These are phyloP conservation scores for Sinonovacula constricta DNA, from an alignment of 1,140 invertebrate genomes.

Conservation along the genomic window DNA sequence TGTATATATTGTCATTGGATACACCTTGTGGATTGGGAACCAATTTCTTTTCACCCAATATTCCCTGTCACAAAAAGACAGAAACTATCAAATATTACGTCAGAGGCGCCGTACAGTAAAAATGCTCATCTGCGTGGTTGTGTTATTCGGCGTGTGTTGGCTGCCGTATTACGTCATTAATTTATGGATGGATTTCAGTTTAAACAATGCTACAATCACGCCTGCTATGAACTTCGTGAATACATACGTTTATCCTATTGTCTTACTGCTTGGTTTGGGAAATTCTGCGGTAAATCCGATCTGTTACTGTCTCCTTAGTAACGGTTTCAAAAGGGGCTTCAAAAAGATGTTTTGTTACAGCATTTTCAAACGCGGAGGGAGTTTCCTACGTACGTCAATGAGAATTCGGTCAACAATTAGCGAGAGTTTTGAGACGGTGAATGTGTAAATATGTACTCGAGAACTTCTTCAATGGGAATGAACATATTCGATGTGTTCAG, in stretches of 20 bases:
- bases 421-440: constrained; percentile 39
- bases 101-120: constrained; percentile 63
- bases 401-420: neutral
- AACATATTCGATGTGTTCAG: too few species aligned
- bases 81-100: constrained; percentile 28
- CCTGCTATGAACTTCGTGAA: neutral
- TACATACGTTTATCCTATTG: constrained; percentile 73
- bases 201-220: neutral
- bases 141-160: constrained; percentile 66
- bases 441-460: too few species aligned
- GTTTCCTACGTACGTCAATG: constrained; percentile 1
- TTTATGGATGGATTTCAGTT: constrained; percentile 65
- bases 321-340: constrained; percentile 68
- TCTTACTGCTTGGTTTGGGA: constrained; percentile 82
- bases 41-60: constrained; percentile 76
- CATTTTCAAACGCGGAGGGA: neutral
- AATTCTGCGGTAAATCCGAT: constrained; percentile 72
- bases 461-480: too few species aligned
- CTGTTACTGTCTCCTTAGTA: constrained; percentile 72
- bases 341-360: constrained; percentile 46
- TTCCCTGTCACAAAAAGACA: neutral
- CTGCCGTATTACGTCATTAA: constrained; percentile 68
- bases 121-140: constrained; percentile 62
- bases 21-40: constrained; percentile 87
- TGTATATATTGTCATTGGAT: constrained; percentile 89